Evolutionary conservation across 2,797 vertebrate species (phyloP).

Genomic region (Rhinophrynus dorsalis): DNA sequence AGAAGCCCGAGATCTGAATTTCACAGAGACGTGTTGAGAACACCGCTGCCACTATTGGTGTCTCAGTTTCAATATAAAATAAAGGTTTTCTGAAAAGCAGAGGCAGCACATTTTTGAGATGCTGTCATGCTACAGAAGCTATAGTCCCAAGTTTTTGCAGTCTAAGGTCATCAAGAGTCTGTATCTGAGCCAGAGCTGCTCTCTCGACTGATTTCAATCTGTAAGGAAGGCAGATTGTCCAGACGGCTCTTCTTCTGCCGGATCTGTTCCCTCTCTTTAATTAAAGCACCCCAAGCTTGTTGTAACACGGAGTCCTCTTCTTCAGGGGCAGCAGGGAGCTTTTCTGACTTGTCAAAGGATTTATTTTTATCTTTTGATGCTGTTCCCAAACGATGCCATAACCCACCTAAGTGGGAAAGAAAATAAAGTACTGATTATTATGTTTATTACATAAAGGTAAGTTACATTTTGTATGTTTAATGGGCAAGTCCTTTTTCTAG

Average conservation of each 20-base stretch:
- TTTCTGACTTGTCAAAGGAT: conserved; percentile 64
- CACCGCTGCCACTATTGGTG: conserved; percentile 36
- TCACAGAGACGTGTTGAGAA: conserved; percentile 45
- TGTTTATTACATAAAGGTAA: too few species aligned
- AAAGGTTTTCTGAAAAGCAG: conserved; percentile 51
- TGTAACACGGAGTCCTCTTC: conserved; percentile 92
- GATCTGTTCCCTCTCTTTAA: conserved; percentile 90
- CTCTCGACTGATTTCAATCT: conserved; percentile 96
- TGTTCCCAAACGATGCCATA: conserved; percentile 91
- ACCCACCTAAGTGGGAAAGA: conserved; percentile 67
- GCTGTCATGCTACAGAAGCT: conserved; percentile 54
- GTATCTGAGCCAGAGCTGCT: conserved; percentile 91
- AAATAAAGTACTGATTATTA: background rate
- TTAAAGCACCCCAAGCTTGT: conserved; percentile 92
- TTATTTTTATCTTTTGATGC: conserved; percentile 67
- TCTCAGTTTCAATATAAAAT: conserved; percentile 54
- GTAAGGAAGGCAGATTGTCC: conserved; percentile 92
- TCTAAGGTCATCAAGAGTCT: conserved; percentile 77
- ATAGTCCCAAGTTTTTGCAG: background rate
- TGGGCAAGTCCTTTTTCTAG: too few species aligned
- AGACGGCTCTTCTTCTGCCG: conserved; percentile 93
- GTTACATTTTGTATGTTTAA: too few species aligned
- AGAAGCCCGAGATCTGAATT: conserved; percentile 48
- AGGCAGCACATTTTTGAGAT: conserved; percentile 41
- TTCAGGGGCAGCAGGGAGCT: conserved; percentile 64